Evolutionary conservation across 2,113 vertebrate genomes (phyloP).

Genomic region (Drymodes brunneopygia): DNA sequence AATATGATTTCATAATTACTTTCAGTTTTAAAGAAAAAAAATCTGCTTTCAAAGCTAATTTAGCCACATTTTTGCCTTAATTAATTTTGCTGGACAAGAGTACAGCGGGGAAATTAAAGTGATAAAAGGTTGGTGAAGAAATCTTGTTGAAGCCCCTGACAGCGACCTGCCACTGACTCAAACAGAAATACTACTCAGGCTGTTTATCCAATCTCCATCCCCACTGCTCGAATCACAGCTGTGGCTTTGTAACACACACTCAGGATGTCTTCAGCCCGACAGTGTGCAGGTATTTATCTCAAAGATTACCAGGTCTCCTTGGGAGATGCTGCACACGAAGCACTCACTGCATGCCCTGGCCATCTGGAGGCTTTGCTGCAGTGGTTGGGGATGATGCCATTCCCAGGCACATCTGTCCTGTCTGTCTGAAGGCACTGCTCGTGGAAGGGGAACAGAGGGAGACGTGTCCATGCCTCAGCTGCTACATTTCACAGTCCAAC

Average conservation of each 20-base stretch:
- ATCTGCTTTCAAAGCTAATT: neutral
- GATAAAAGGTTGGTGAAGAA: neutral
- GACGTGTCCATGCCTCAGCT: accelerated
- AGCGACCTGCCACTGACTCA: neutral
- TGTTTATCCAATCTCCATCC: neutral
- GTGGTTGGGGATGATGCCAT: neutral
- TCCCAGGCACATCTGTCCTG: neutral
- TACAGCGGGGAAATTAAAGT: neutral
- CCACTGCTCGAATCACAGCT: neutral
- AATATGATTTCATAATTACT: neutral
- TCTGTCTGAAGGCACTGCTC: neutral
- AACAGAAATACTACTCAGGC: neutral
- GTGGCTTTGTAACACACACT: neutral
- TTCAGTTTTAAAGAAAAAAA: neutral
- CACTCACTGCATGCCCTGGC: neutral
- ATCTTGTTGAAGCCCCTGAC: neutral
- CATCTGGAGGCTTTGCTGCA: neutral
- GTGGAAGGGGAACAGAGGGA: neutral
- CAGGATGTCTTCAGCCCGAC: neutral
- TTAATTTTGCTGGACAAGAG: neutral
- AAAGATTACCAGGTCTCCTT: neutral
- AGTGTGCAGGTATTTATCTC: neutral
- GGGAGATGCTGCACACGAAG: neutral
- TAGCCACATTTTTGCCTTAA: neutral
- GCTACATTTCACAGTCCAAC: neutral